Conservation (phyloP, 1,140 invertebrate genomes). For the Sesamia nonagrioides region DNA sequence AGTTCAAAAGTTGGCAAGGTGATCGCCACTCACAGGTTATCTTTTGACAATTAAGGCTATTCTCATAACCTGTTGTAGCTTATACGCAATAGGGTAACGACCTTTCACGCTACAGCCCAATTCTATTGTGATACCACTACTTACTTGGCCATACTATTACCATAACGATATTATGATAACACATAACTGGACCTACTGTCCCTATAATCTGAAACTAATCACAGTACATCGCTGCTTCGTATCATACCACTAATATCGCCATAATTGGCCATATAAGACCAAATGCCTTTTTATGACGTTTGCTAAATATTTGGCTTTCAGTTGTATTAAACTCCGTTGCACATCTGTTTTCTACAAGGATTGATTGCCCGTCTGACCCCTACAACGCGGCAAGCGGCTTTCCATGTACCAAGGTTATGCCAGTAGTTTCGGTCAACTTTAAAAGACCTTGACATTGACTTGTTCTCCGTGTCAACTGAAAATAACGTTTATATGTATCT, state of each 20-base stretch:
- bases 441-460: too few relatives aligned
- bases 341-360: not conserved
- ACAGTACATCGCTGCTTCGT: too few relatives aligned
- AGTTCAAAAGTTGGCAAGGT: not conserved
- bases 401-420: too few relatives aligned
- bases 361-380: not conserved
- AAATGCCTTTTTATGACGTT: too few relatives aligned
- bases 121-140: constrained; percentile 13
- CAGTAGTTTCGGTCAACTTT: too few relatives aligned
- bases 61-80: not conserved
- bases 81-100: constrained; percentile 15
- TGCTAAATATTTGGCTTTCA: not conserved
- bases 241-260: too few relatives aligned
- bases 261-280: too few relatives aligned
- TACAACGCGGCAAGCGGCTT: not conserved
- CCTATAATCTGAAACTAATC: not conserved
- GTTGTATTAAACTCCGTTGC: not conserved
- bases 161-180: constrained; percentile 22
- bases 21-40: too few relatives aligned
- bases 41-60: too few relatives aligned
- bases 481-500: too few relatives aligned
- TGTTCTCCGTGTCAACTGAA: too few relatives aligned
- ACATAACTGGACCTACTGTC: not conserved
- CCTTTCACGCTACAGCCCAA: constrained; percentile 3
- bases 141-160: not conserved